These are phyloP conservation scores for Felis catus DNA, from an alignment of 2,113 vertebrate species.

Conservation along the genomic window F.catus_Fca126_mat1.0 CM031416.1:90051501-90052000, in stretches of 20 bases:
- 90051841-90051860: conserved; percentile 8
- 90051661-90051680: neutral
- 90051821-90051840: neutral
- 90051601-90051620: neutral
- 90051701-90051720: neutral
- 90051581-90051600: neutral
- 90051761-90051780: neutral
- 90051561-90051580: too few species aligned
- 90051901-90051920: neutral
- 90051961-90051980: neutral
- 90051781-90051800: neutral
- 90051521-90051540: too few species aligned
- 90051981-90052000: neutral
- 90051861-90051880: neutral
- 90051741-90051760: neutral
- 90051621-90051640: neutral
- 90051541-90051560: too few species aligned
- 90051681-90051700: neutral
- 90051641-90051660: neutral
- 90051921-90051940: neutral
- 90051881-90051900: neutral
- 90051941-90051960: neutral
- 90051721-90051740: neutral
- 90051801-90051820: neutral
- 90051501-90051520: too few species aligned